Evolutionary conservation across 2,113 vertebrate species (phyloP), one percentile per base, ranked within the genome.

Genomic region (Lagenorhynchus albirostris): DNA sequence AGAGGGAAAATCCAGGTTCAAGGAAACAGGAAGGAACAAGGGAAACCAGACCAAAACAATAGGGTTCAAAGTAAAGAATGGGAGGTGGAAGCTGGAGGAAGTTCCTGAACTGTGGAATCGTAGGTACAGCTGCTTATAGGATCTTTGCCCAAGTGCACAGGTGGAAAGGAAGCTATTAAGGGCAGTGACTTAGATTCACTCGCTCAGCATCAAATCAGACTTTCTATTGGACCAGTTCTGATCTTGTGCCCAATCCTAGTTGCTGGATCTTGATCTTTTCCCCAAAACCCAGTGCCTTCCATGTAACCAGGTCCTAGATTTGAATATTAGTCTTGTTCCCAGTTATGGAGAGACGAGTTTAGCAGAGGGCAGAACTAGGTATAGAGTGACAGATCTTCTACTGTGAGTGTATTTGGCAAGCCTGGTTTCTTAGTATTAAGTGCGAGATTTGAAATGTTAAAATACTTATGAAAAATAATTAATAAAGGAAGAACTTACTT

Each of bases 11-110:
- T 90, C 97, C 96, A 97, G 84, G 93, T 94, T 88, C 87, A 97
- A 92, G 97, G 97, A 97, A 96, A 90, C 97, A 97, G 96, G 98
- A 98, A 97, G 97, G 96, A 98, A 98, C 60, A 71, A 97, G 97
- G 97, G 96, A 97, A 98, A 97, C 63, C 80, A 97, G 92, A 81
- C 41, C 90, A 67, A 95, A 98, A 98, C 98, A 98, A 98, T 98
- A 95, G 76, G 83, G 98, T 98, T 98, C 94, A 96, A 94, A 87
- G 83, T 84, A 91, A 98, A 97, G 96, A 98, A 98, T 97, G 85
- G 95, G 96, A 97, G 92, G 92, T 87, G 41, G 96, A 87, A 87
- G n/a, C 90, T 97, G 95, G 74, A 96, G 97, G 98, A 98, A 98
- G 94, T 96, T 95, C 90, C 97, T 74, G 53, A 70, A 87, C 95